Evolutionary conservation across 2,113 vertebrate genomes (phyloP).

Genomic region (Neodon shergylaensis): DNA sequence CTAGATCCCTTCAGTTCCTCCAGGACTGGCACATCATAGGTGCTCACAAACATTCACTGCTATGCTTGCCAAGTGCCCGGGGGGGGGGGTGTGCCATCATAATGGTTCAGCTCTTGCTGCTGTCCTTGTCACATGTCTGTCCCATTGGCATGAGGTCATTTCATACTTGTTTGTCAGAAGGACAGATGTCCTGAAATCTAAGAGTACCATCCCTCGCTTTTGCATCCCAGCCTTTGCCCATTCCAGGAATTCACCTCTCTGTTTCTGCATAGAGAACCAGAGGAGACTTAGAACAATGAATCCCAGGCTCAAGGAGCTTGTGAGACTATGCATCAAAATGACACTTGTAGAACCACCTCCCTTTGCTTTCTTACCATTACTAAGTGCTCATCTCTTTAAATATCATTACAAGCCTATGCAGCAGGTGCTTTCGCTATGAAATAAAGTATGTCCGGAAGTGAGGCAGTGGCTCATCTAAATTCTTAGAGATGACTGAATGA

Average conservation of each 20-base stretch:
- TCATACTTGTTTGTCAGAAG: not conserved
- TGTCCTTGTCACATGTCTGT: not conserved
- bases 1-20: not conserved
- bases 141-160: fast-evolving
- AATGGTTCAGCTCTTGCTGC: not conserved
- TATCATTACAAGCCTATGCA: too few species aligned
- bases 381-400: not conserved
- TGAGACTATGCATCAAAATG: not conserved
- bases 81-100: fast-evolving
- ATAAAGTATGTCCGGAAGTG: not conserved
- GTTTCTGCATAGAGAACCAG: not conserved
- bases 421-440: fast-evolving
- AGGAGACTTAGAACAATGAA: fast-evolving
- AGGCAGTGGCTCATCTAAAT: not conserved
- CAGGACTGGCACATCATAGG: not conserved
- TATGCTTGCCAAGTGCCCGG: too few species aligned
- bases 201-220: too few species aligned
- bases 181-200: not conserved
- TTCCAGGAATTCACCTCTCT: not conserved
- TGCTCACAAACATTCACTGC: not conserved
- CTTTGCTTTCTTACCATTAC: not conserved
- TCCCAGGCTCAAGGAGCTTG: too few species aligned
- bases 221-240: not conserved
- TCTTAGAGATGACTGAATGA: not conserved
- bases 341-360: too few species aligned